A percentile compares a stretch with the other conserved stretches of the same genome.
These are phyloP conservation scores for Apamea sordens DNA, from an alignment of 2,888 invertebrate genomes.

Conservation along the genomic window DNA sequence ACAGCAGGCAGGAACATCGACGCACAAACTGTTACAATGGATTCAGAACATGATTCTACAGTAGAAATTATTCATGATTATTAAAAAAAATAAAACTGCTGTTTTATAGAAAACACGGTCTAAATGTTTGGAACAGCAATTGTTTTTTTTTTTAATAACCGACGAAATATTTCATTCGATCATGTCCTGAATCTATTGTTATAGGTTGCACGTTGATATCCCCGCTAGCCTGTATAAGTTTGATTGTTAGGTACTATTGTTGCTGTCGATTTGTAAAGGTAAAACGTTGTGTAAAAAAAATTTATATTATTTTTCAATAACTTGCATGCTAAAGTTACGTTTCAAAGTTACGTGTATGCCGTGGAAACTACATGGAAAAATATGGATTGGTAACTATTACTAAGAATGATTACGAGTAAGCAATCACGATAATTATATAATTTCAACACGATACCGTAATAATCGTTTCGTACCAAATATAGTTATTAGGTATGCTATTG, in stretches of 20 bases:
- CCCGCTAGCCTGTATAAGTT: no score
- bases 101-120: no score
- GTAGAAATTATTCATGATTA: no score
- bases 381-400: conserved; percentile 41
- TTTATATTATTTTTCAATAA: conserved; percentile 2
- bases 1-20: no score
- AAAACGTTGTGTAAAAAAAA: neutral
- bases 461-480: neutral
- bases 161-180: no score
- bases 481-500: neutral
- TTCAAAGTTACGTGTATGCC: conserved; percentile 45
- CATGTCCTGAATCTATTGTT: no score
- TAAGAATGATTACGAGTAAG: conserved; percentile 48
- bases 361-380: conserved; percentile 32
- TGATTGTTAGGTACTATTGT: neutral
- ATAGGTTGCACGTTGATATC: no score
- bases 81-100: no score
- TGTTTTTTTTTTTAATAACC: no score
- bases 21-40: no score
- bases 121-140: no score
- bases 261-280: neutral
- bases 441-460: conserved; percentile 38
- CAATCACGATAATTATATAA: conserved; percentile 41
- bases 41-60: no score
- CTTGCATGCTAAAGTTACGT: conserved; percentile 47